Evolutionary conservation across 92 coral and sea anemone genomes (phyloP).

Genomic region (Siderastrea siderea): DNA sequence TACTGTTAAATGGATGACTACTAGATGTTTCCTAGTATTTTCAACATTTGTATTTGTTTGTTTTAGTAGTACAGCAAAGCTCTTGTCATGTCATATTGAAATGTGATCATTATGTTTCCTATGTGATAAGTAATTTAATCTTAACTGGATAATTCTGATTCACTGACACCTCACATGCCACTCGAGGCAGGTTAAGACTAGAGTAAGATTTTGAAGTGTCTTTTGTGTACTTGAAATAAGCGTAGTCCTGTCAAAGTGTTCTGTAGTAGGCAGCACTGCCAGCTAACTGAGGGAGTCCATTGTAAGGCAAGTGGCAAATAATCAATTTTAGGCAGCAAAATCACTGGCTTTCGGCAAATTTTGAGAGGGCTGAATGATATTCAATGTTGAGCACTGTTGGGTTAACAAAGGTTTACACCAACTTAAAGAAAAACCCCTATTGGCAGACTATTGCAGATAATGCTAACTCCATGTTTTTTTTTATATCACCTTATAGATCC

Average conservation of each 20-base stretch:
- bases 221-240: too few relatives aligned
- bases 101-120: background rate
- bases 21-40: background rate
- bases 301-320: too few relatives aligned
- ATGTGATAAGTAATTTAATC: too few relatives aligned
- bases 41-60: slow-evolving; percentile 8
- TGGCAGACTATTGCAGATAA: background rate
- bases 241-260: too few relatives aligned
- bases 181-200: too few relatives aligned
- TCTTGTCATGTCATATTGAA: background rate
- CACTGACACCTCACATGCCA: too few relatives aligned
- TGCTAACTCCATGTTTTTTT: background rate
- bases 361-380: background rate
- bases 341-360: too few relatives aligned
- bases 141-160: too few relatives aligned
- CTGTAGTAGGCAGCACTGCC: too few relatives aligned
- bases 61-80: background rate
- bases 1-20: background rate
- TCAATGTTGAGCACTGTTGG: background rate
- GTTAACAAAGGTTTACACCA: background rate
- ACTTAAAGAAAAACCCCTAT: background rate
- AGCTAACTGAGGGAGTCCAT: too few relatives aligned
- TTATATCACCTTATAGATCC: background rate
- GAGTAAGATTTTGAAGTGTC: too few relatives aligned
- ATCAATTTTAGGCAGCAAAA: too few relatives aligned